Evolutionary conservation across 1,140 invertebrate species (phyloP).

Genomic region (Trichogramma pretiosum): DNA sequence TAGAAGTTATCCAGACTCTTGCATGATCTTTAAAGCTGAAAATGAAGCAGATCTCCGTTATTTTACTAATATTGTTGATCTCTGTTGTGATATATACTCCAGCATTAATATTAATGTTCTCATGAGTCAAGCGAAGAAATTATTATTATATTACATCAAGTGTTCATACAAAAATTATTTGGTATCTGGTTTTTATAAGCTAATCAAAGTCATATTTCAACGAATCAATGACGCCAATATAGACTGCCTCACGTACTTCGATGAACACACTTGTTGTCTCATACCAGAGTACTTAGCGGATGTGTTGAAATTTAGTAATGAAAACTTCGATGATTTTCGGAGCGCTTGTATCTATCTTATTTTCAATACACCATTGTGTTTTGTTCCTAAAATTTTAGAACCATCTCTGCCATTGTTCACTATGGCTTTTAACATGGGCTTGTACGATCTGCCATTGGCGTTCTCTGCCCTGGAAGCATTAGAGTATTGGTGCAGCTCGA

Average conservation of each 20-base stretch:
- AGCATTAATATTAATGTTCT: conserved; percentile 33
- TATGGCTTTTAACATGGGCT: conserved; percentile 49
- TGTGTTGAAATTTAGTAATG: conserved; percentile 47
- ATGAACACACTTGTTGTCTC: conserved; percentile 27
- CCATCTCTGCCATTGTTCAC: conserved; percentile 47
- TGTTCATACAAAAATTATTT: conserved; percentile 47
- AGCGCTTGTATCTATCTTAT: conserved; percentile 44
- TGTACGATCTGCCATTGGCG: conserved; percentile 54
- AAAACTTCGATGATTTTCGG: conserved; percentile 46
- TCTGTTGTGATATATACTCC: conserved; percentile 51
- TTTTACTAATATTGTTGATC: conserved; percentile 60
- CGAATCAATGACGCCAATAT: conserved; percentile 29
- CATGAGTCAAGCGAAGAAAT: conserved; percentile 46
- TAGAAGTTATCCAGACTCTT: conserved; percentile 38
- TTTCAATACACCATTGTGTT: conserved; percentile 48
- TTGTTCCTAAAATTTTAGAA: conserved; percentile 45
- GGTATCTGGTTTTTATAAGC: conserved; percentile 52
- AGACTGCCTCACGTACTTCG: conserved; percentile 17
- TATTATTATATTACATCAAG: conserved; percentile 46
- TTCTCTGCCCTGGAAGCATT: conserved; percentile 47
- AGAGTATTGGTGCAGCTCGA: conserved; percentile 47
- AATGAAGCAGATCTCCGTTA: conserved; percentile 56
- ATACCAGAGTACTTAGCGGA: conserved; percentile 43
- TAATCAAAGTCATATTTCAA: conserved; percentile 41
- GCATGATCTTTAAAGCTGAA: conserved; percentile 43